Conservation (phyloP, 2,888 invertebrate genomes). For the Baccha elongata region DNA sequence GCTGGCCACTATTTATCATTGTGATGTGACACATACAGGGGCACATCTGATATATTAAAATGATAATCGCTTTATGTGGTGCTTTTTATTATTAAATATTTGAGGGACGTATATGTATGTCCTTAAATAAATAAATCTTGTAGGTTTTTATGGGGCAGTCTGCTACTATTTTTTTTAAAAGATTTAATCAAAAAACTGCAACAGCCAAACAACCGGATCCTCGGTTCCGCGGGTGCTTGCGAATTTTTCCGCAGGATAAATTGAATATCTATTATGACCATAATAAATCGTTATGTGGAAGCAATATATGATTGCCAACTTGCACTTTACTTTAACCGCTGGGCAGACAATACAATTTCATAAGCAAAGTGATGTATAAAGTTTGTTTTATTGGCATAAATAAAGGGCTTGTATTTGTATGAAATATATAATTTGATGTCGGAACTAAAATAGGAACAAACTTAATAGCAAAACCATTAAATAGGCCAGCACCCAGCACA, state of each 20-base stretch:
- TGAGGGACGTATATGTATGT: constrained; percentile 42
- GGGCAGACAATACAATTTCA: constrained; percentile 35
- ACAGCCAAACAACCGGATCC: constrained; percentile 43
- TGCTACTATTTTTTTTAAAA: constrained; percentile 38
- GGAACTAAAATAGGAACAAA: not conserved
- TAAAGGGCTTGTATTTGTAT: not conserved
- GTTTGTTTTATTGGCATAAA: not conserved
- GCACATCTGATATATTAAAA: constrained; percentile 69
- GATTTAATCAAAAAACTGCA: constrained; percentile 52
- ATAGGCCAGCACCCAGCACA: too few species aligned
- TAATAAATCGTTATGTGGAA: constrained; percentile 64
- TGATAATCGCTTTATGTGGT: constrained; percentile 69
- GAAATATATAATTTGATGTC: constrained; percentile 6
- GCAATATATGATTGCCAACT: constrained; percentile 54
- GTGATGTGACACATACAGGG: constrained; percentile 64
- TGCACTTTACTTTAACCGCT: constrained; percentile 51
- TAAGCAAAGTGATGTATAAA: not conserved
- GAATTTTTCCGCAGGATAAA: constrained; percentile 63
- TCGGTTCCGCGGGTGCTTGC: constrained; percentile 35
- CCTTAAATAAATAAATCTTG: constrained; percentile 57
- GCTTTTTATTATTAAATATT: constrained; percentile 69
- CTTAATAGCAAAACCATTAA: too few species aligned
- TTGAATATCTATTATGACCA: constrained; percentile 67
- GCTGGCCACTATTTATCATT: constrained; percentile 62
- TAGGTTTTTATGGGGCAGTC: constrained; percentile 50